Conservation (phyloP, 2,888 invertebrate genomes). For the Amphipyra tragopoginis region DNA sequence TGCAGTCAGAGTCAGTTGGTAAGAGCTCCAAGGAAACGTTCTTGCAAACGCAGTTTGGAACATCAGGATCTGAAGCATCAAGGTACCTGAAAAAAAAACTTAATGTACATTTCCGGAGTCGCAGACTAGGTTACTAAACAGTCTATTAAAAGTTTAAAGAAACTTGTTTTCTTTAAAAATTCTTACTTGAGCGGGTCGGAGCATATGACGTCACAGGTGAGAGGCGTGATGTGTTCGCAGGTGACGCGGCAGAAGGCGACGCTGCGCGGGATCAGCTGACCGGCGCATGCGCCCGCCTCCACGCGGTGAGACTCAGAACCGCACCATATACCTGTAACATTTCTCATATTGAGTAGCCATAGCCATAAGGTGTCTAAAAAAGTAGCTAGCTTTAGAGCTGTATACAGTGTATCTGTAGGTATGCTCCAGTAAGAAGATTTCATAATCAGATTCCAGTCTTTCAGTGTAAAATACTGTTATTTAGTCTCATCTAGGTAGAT, state of each 20-base stretch:
- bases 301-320: conserved; percentile 82
- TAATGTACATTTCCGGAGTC: not conserved
- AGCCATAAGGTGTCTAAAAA: no score
- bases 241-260: conserved; percentile 76
- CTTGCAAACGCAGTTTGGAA: conserved; percentile 82
- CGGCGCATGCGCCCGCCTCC: conserved; percentile 83
- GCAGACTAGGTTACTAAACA: no score
- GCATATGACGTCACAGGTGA: conserved; percentile 78
- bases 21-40: conserved; percentile 81
- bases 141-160: no score
- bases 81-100: conserved; percentile 70
- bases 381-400: no score
- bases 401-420: no score
- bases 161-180: not conserved
- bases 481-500: no score
- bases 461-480: no score
- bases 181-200: conserved; percentile 79
- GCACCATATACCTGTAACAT: conserved; percentile 79
- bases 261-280: conserved; percentile 78
- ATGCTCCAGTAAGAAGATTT: no score
- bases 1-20: conserved; percentile 84
- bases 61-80: conserved; percentile 81
- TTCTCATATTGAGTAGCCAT: not conserved
- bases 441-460: no score
- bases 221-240: conserved; percentile 68